A percentile compares a stretch with the other conserved stretches of the same genome.
phyloP scores from a whole-genome alignment of 2,888 invertebrate species.

The Cheilosia impressa region DNA sequence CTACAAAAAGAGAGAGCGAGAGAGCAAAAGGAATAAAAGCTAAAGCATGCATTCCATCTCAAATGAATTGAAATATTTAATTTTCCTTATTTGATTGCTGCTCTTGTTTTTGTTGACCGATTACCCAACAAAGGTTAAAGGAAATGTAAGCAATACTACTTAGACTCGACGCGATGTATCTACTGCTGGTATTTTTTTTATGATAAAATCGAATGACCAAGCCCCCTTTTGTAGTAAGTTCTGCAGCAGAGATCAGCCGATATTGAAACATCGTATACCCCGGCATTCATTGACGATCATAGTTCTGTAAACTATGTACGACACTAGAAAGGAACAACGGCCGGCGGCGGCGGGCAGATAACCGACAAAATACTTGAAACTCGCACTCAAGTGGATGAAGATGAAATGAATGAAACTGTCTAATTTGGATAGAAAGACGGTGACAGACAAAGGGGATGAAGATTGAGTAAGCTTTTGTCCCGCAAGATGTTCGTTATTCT shows the following conservation, averaged over 20 bases:
- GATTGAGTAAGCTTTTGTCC: conserved; percentile 56
- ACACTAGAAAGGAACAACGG: conserved; percentile 23
- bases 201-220: conserved; percentile 42
- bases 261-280: conserved; percentile 34
- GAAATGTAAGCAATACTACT: conserved; percentile 29
- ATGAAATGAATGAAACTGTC: conserved; percentile 41
- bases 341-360: conserved; percentile 9
- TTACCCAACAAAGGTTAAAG: conserved; percentile 58
- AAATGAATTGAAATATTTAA: neutral
- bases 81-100: conserved; percentile 3
- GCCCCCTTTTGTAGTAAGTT: conserved; percentile 40
- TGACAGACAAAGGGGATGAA: conserved; percentile 10
- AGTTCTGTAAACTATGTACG: neutral
- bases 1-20: neutral
- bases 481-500: conserved; percentile 15
- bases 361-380: conserved; percentile 30
- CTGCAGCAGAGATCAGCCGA: conserved; percentile 56
- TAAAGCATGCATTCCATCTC: conserved; percentile 23
- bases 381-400: conserved; percentile 48
- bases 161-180: neutral
- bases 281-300: conserved; percentile 43
- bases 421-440: conserved; percentile 46
- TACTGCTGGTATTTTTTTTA: neutral
- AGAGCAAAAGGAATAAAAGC: neutral
- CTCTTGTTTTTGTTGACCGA: conserved; percentile 35